Evolutionary conservation across 1,140 invertebrate species (phyloP).

Genomic region (Drosophila novamexicana): DNA sequence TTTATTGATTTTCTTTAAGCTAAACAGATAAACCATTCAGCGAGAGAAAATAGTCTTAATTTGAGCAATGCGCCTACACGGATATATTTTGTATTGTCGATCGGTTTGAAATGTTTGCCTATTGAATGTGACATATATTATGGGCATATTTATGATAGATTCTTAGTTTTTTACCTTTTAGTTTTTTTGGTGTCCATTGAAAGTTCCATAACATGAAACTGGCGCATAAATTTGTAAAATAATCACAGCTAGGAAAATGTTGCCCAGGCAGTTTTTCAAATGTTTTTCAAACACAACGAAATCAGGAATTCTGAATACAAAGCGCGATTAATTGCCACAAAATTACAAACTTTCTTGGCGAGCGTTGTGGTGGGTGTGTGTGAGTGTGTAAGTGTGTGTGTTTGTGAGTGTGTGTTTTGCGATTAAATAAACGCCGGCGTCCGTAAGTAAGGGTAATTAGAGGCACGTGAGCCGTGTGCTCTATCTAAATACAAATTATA

Average conservation of each 20-base stretch:
- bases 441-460: constrained; percentile 58
- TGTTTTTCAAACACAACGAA: constrained; percentile 3
- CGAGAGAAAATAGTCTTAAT: constrained; percentile 1
- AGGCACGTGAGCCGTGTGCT: constrained; percentile 58
- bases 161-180: constrained; percentile 64
- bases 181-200: constrained; percentile 84
- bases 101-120: background rate
- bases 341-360: background rate
- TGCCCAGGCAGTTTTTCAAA: constrained; percentile 67
- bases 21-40: background rate
- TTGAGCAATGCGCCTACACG: background rate
- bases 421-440: constrained; percentile 33
- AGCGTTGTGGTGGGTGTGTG: background rate
- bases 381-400: background rate
- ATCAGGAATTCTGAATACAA: constrained; percentile 5
- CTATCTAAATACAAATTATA: constrained; percentile 55
- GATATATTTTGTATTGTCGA: constrained; percentile 1
- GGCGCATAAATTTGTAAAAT: constrained; percentile 81
- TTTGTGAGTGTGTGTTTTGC: background rate
- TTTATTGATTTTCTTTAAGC: constrained; percentile 8
- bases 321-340: constrained; percentile 5
- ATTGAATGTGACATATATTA: constrained; percentile 2
- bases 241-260: constrained; percentile 76
- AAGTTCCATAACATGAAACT: constrained; percentile 84
- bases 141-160: constrained; percentile 2